Evolutionary conservation across 2,888 invertebrate species (phyloP).

Genomic region (Hypolimnas misippus): DNA sequence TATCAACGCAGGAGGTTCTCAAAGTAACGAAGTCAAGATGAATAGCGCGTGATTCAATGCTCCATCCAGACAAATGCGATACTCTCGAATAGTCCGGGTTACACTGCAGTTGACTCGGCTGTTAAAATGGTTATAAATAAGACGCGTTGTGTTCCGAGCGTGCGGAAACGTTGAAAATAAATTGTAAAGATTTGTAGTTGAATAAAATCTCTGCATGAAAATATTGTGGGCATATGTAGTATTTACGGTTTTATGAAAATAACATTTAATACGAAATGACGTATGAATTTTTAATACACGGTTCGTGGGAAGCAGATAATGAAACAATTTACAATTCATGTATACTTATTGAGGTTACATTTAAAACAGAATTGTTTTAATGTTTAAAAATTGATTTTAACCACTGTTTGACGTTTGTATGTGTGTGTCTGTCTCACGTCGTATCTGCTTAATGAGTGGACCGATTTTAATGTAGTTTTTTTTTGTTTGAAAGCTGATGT

Average conservation of each 20-base stretch:
- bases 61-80: slow-evolving; percentile 22
- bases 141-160: slow-evolving; percentile 14
- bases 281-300: background rate
- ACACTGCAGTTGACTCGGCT: slow-evolving; percentile 19
- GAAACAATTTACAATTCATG: background rate
- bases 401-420: no score
- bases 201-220: slow-evolving; percentile 6
- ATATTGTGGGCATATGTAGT: background rate
- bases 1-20: slow-evolving; percentile 1
- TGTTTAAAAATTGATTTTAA: no score
- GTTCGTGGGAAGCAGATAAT: background rate
- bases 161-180: slow-evolving; percentile 9
- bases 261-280: background rate
- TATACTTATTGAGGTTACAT: no score
- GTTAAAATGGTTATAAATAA: slow-evolving; percentile 19
- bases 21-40: slow-evolving; percentile 7
- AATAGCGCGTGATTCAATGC: slow-evolving; percentile 19
- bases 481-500: no score
- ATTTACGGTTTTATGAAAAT: slow-evolving; percentile 5
- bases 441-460: no score
- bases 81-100: slow-evolving; percentile 4
- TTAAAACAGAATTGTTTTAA: no score
- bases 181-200: slow-evolving; percentile 17
- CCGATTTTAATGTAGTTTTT: no score
- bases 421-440: no score